Evolutionary conservation across 2,113 vertebrate genomes (phyloP), one percentile per base, ranked within the genome.

Genomic region (Phyllostomus discolor): DNA sequence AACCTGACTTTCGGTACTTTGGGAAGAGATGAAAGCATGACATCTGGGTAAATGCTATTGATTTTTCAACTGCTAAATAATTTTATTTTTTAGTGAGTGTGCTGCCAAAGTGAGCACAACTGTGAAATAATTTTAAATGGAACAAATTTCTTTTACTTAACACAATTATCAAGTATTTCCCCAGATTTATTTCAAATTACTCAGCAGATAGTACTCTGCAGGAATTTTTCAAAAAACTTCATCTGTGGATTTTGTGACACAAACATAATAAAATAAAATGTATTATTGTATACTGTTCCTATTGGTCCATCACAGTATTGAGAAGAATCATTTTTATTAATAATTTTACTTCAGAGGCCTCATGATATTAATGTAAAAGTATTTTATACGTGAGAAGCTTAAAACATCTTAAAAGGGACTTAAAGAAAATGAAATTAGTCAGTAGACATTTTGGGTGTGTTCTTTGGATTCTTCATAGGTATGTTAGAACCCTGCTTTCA

Each of bases 31-130:
- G 43, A 79, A 24, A 33, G 28, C 10, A 89, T 24, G 72, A 19
- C 46, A 73, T 90, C 52, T 85, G 7, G 17, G 10, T 62, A 94
- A 95, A 95, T 19, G 48, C 19, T 94, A 69, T 78, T 35, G 57
- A 85, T 66, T 94, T 96, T 94, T 62, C 26, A 88, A 88, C 41
- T 70, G 16, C 38, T 73, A 28, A 92, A 88, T 91, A 91, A 70
- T n/a, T 95, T 85, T 57, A 41, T 50, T 78, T 76, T 78, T 78
- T 50, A 50, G 75, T 50, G 8, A 50, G n/a, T 50, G 38, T 50
- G 9, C 46, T 10, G 28, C 46, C 19, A 46, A 50, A 50, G 46
- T 28, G 7, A 78, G 46, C 9, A 20, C n/a, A 88, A 86, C 41
- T 66, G 16, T n/a, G 43, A 54, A 94, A 93, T 91, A 88, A 70